A percentile compares a stretch with the other conserved stretches of the same genome.
Conservation (phyloP, 2,113 vertebrate species). For the Desmodus rotundus region DNA sequence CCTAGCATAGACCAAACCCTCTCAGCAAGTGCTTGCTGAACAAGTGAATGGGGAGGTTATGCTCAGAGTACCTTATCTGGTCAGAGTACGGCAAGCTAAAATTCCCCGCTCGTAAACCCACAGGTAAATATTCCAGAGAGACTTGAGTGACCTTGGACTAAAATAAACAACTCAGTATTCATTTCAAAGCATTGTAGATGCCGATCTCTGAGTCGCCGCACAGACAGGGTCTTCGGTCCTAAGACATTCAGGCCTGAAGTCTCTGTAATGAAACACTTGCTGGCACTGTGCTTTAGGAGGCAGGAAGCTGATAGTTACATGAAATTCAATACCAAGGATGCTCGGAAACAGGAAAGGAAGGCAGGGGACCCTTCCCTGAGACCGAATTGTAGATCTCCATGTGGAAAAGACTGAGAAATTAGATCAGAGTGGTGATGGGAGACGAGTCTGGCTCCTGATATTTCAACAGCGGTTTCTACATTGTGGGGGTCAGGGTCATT, state of each 20-base stretch:
- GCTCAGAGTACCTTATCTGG: neutral
- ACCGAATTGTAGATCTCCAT: neutral
- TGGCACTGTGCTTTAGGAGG: neutral
- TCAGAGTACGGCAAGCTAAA: neutral
- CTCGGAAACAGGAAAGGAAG: neutral
- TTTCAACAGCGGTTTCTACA: neutral
- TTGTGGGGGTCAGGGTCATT: neutral
- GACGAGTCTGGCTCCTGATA: neutral
- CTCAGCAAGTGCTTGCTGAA: neutral
- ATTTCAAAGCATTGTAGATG: neutral
- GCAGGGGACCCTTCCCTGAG: neutral
- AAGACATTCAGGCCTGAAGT: neutral
- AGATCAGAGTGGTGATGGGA: neutral
- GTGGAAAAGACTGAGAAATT: neutral
- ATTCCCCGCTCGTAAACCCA: neutral
- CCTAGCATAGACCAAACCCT: neutral
- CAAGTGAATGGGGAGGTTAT: neutral
- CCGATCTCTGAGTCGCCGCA: neutral
- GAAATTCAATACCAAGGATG: neutral
- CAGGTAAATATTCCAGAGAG: slow-evolving; percentile 29
- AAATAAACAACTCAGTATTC: slow-evolving; percentile 38
- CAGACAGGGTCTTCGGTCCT: slow-evolving; percentile 4
- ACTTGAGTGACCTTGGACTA: neutral
- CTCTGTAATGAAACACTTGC: neutral
- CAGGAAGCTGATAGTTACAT: neutral